Percentiles rank a stretch among this genome's conserved stretches.
Conservation (phyloP, 2,888 invertebrate genomes). For the Sinohyriopsis cumingii region DNA sequence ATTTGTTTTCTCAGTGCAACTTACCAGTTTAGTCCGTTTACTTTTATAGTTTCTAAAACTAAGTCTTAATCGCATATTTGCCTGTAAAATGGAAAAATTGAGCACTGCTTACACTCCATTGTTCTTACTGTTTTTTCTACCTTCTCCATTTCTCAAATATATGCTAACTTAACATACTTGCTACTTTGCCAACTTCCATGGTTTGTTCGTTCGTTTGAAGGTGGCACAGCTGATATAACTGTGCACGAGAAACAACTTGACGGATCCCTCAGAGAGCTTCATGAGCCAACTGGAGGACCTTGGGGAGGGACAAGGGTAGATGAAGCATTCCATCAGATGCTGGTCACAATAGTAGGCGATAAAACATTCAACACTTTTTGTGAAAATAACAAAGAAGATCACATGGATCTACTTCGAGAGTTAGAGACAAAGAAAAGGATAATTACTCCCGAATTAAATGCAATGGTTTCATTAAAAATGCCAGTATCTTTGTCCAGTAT, state of each 20-base stretch:
- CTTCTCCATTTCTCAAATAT: too few relatives aligned
- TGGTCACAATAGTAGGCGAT: constrained; percentile 17
- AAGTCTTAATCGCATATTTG: too few relatives aligned
- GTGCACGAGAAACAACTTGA: constrained; percentile 24
- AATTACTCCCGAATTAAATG: constrained; percentile 12
- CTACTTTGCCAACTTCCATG: neutral
- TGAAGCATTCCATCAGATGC: constrained; percentile 24
- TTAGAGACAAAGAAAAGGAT: constrained; percentile 46
- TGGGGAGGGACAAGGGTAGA: constrained; percentile 36
- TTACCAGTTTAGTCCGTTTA: too few relatives aligned
- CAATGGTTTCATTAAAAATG: constrained; percentile 21
- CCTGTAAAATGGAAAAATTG: too few relatives aligned
- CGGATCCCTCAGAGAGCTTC: constrained; percentile 27
- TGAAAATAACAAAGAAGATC: constrained; percentile 26
- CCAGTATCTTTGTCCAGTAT: constrained; percentile 12
- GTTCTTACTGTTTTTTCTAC: too few relatives aligned
- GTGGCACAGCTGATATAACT: constrained; percentile 38
- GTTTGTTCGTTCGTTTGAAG: constrained; percentile 7
- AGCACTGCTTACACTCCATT: too few relatives aligned
- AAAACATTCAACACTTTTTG: constrained; percentile 5
- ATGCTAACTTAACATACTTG: too few relatives aligned
- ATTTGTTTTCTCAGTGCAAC: too few relatives aligned
- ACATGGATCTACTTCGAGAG: constrained; percentile 35
- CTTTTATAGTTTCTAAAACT: too few relatives aligned
- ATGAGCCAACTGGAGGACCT: constrained; percentile 30